Evolutionary conservation across 2,113 vertebrate species (phyloP).

Genomic region (Campylomormyrus numenius): DNA sequence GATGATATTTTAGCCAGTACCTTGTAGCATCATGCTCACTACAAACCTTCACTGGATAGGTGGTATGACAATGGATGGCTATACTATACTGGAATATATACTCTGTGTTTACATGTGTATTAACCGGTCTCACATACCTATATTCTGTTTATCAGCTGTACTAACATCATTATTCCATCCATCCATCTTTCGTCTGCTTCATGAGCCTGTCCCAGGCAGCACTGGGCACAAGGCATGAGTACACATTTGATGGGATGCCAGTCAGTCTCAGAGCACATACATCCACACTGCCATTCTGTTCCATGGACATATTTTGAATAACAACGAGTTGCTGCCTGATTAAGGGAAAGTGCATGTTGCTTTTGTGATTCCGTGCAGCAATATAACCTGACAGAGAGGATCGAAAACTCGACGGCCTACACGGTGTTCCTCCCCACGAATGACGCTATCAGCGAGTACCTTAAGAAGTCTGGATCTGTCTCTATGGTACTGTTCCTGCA

Average conservation of each 20-base stretch:
- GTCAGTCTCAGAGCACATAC: neutral
- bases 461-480: conserved; percentile 53
- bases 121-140: neutral
- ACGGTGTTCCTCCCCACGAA: conserved; percentile 82
- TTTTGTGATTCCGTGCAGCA: conserved; percentile 55
- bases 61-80: neutral
- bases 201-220: neutral
- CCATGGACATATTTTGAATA: neutral
- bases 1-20: neutral
- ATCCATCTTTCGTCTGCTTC: neutral
- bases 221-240: neutral
- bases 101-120: neutral
- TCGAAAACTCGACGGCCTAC: conserved; percentile 65
- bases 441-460: conserved; percentile 64
- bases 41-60: neutral
- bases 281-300: neutral
- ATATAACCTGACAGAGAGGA: conserved; percentile 62
- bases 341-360: neutral
- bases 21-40: neutral
- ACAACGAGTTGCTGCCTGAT: neutral
- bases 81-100: neutral
- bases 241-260: neutral
- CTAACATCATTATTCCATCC: neutral
- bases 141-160: neutral
- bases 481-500: conserved; percentile 62